Evolutionary conservation across 2,888 invertebrate genomes (phyloP), one percentile per base, ranked within the genome.

Genomic region (Tholera decimalis): DNA sequence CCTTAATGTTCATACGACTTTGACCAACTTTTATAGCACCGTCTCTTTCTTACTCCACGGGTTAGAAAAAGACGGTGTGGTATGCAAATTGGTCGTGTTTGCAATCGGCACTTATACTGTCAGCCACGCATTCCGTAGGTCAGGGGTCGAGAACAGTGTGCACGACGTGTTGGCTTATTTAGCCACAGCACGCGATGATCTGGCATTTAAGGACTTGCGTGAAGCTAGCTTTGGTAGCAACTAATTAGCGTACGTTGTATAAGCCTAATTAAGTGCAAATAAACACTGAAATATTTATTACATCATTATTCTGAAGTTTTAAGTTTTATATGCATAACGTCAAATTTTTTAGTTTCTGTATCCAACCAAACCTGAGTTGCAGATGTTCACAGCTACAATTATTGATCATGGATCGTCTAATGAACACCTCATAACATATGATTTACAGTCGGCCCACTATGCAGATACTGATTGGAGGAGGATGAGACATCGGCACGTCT

Each of bases 111-210:
- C 71, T 77, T 75, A 72, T 63, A 67, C 66, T 73, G 68, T 77
- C 64, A 69, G 79, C 53, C 67, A 77, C 64, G 77, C 84, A 83
- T 83, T 82, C 81, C 80, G 49, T 69, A 50, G 79, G 68, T 72
- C 79, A 78, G 79, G 69, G 79, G 72, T 78, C 61, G 61, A 28
- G 26, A 72, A 78, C 75, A 55, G 11, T 60, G 6, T 44, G 43
- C 47, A 41, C 60, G 60, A 43, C 8, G 28, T 59, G 9, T 41
- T 41, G 13, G 20, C 33, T 30, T 65, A 47, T 75, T 71, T 53
- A 61, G 61, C 35, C 24, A 43, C 18, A 37, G 35, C 74, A 75
- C 59, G 75, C 75, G 46, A 76, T 60, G 39, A 60, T 59, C 54
- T 43, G 56, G 13, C 65, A 62, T 65, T 66, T 70, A 63, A 55